phyloP scores from a whole-genome alignment of 2,797 vertebrate genomes.

The Parauchenoglanis ngamensis region DNA sequence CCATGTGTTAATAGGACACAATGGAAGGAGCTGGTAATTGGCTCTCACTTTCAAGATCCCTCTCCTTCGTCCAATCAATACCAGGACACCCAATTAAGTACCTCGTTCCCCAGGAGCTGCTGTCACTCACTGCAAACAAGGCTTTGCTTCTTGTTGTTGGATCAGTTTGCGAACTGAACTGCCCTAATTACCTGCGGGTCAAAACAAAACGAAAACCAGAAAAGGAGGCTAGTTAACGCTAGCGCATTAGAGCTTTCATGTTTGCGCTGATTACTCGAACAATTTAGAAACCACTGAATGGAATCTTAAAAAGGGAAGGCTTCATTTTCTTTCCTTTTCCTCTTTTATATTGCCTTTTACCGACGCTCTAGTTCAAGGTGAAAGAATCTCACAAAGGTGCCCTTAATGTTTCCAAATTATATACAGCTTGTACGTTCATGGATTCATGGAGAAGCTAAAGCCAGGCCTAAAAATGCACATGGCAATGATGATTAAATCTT shows the following conservation, averaged over 20 bases:
- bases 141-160: background rate
- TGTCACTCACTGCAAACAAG: background rate
- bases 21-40: constrained; percentile 31
- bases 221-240: background rate
- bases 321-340: background rate
- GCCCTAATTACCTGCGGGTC: constrained; percentile 19
- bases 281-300: background rate
- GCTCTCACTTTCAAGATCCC: constrained; percentile 10
- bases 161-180: background rate
- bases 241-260: constrained; percentile 1
- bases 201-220: background rate
- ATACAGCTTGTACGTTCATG: background rate
- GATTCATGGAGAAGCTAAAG: background rate
- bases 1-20: background rate
- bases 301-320: background rate
- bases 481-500: background rate
- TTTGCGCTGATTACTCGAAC: background rate
- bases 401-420: background rate
- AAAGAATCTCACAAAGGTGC: background rate
- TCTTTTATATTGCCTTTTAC: background rate
- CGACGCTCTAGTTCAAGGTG: background rate
- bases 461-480: background rate
- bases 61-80: constrained; percentile 37
- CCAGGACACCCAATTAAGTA: constrained; percentile 19
- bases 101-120: constrained; percentile 9